Percentiles rank a stretch among this genome's conserved stretches.
phyloP scores from a whole-genome alignment of 2,888 invertebrate species.

The Noctuana brunneofusca region DNA sequence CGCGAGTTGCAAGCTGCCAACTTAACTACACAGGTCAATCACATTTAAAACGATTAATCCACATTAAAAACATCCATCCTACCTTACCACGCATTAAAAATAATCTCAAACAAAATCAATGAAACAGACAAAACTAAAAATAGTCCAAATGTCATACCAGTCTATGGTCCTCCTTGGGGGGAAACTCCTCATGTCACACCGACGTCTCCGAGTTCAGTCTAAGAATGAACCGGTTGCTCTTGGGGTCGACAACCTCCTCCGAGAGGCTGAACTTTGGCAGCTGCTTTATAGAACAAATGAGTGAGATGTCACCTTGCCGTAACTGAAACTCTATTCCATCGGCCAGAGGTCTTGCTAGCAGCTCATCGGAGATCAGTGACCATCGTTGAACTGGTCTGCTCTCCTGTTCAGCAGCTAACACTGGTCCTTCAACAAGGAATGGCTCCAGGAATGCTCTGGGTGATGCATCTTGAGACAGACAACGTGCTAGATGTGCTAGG shows the following conservation, averaged over 20 bases:
- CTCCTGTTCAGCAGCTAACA: constrained; percentile 93
- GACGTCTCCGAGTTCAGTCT: constrained; percentile 98
- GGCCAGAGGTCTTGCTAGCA: constrained; percentile 92
- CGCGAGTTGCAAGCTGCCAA: not conserved
- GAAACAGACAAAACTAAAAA: constrained; percentile 16
- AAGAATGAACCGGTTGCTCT: constrained; percentile 96
- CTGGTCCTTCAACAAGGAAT: constrained; percentile 93
- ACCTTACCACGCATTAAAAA: not conserved
- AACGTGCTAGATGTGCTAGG: constrained; percentile 93
- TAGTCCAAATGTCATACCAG: constrained; percentile 70
- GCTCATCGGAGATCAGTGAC: constrained; percentile 96
- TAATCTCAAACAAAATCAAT: not conserved
- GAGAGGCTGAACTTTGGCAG: constrained; percentile 97
- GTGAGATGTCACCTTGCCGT: constrained; percentile 95
- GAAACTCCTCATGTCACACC: constrained; percentile 87
- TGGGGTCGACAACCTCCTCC: constrained; percentile 98
- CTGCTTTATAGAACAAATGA: constrained; percentile 92
- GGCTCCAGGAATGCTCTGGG: constrained; percentile 97
- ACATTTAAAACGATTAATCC: too few relatives aligned
- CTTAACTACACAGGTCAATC: not conserved
- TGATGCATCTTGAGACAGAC: constrained; percentile 95
- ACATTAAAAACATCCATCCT: not conserved
- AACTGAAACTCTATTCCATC: constrained; percentile 95
- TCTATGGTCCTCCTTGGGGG: constrained; percentile 55
- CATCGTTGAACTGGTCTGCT: constrained; percentile 93